Evolutionary conservation across 2,797 vertebrate species (phyloP).

Genomic region (Numenius phaeopus): DNA sequence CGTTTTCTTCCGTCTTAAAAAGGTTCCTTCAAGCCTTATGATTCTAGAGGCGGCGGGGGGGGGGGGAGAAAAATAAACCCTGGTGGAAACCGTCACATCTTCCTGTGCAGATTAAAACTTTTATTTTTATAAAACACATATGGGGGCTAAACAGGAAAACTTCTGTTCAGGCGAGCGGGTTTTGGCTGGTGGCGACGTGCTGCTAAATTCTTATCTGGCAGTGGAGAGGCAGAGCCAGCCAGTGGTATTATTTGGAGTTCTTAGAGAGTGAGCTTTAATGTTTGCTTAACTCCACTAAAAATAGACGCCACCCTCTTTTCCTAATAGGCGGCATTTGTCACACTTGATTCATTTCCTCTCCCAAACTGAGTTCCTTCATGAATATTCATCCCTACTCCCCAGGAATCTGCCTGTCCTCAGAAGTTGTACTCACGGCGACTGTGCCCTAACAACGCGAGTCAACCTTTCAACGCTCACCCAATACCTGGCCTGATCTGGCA

Average conservation of each 20-base stretch:
- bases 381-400: constrained; percentile 76
- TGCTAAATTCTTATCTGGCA: constrained; percentile 13
- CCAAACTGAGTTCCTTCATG: constrained; percentile 68
- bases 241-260: constrained; percentile 65
- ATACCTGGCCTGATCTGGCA: not conserved
- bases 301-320: constrained; percentile 75
- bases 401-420: constrained; percentile 63
- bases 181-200: constrained; percentile 45
- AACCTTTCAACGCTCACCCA: not conserved
- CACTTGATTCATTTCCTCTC: constrained; percentile 77
- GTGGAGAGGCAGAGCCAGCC: constrained; percentile 25
- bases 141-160: constrained; percentile 15
- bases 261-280: constrained; percentile 70
- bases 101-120: constrained; percentile 54
- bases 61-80: not conserved
- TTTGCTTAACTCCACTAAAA: constrained; percentile 77
- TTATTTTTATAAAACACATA: constrained; percentile 50
- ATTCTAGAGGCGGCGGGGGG: not conserved
- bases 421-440: constrained; percentile 1
- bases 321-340: constrained; percentile 79
- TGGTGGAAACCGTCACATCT: constrained; percentile 38
- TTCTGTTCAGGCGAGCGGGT: constrained; percentile 28
- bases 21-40: constrained; percentile 56
- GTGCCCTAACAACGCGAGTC: not conserved
- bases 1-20: constrained; percentile 66